Evolutionary conservation across 2,113 vertebrate species (phyloP).

Genomic region (Aythya baeri): DNA sequence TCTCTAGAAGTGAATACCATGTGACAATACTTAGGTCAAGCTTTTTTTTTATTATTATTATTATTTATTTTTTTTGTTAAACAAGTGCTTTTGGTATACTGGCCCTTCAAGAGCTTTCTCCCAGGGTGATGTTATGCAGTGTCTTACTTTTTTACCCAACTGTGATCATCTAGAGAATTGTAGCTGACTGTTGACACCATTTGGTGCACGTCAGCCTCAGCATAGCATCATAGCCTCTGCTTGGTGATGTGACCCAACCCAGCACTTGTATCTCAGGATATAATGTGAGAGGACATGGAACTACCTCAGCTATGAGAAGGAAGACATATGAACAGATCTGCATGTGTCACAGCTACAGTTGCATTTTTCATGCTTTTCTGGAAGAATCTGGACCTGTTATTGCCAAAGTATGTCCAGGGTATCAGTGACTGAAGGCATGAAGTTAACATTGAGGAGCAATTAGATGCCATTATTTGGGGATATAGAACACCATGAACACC

Average conservation of each 20-base stretch:
- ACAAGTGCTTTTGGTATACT: neutral
- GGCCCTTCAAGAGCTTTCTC: neutral
- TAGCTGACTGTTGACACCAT: neutral
- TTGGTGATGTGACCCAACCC: neutral
- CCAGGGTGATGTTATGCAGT: neutral
- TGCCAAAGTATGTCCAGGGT: fast-evolving
- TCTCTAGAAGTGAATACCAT: neutral
- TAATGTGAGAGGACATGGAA: neutral
- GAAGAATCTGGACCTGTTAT: neutral
- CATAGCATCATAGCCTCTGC: neutral
- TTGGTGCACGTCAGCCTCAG: neutral
- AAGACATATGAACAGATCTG: neutral
- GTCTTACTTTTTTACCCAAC: neutral
- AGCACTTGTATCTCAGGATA: neutral
- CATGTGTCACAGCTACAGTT: no score
- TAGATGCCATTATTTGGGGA: neutral
- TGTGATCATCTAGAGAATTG: neutral
- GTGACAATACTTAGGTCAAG: neutral
- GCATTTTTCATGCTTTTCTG: neutral
- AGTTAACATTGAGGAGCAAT: neutral
- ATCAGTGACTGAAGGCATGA: neutral
- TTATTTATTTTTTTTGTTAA: no score
- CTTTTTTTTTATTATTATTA: no score
- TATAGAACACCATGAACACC: neutral
- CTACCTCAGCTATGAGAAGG: neutral